Conservation (phyloP, 2,797 vertebrate genomes). For the Pipistrellus pygmaeus region DNA sequence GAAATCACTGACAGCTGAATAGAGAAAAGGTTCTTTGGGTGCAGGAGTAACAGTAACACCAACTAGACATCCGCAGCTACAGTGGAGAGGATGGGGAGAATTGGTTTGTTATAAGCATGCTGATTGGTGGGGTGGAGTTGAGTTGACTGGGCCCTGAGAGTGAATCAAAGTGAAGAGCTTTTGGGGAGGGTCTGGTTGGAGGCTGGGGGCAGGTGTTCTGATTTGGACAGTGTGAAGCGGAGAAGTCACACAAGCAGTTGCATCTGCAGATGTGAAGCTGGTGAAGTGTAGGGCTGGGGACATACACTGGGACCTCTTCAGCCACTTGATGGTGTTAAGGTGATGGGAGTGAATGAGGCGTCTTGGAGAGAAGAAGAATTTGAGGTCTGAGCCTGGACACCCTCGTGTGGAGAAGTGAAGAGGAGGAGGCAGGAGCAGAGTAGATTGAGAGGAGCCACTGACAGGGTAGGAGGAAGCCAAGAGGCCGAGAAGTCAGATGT, state of each 20-base stretch:
- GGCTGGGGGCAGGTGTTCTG: rapidly evolving
- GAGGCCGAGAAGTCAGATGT: neutral
- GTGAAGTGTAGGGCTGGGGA: neutral
- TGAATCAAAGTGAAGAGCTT: neutral
- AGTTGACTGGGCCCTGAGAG: too few relatives aligned
- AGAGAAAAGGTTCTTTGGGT: neutral
- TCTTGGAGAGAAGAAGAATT: neutral
- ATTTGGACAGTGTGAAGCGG: neutral
- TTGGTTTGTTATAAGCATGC: neutral
- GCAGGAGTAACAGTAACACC: neutral
- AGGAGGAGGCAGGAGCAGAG: neutral
- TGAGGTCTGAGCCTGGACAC: too few relatives aligned
- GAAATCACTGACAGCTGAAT: neutral
- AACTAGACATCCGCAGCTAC: rapidly evolving
- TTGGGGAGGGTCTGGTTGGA: neutral
- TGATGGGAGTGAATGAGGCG: too few relatives aligned
- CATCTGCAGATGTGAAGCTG: neutral
- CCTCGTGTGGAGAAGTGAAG: too few relatives aligned
- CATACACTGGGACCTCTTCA: rapidly evolving
- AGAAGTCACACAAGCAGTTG: rapidly evolving
- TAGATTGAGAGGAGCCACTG: neutral
- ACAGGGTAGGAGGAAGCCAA: neutral
- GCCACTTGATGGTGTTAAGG: neutral
- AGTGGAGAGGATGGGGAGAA: neutral
- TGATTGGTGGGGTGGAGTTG: neutral